phyloP scores from a whole-genome alignment of 2,113 vertebrate species.

The Scolopax mira region DNA sequence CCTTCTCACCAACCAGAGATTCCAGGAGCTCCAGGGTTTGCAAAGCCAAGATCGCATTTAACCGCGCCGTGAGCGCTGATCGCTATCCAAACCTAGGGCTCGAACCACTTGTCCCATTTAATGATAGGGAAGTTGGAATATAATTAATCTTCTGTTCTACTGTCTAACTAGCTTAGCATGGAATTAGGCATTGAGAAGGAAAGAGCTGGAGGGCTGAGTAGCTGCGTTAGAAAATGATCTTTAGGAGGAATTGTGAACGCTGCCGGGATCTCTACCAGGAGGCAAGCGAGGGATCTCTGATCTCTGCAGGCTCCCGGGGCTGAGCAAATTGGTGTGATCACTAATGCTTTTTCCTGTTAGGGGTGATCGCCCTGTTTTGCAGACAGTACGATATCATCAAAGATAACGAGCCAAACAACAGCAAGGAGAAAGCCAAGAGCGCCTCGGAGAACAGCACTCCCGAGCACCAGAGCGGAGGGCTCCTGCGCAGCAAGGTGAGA shows the following conservation, averaged over 20 bases:
- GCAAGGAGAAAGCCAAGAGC: constrained; percentile 97
- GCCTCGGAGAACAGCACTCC: constrained; percentile 95
- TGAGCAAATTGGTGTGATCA: not conserved
- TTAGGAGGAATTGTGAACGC: not conserved
- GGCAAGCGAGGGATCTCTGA: not conserved
- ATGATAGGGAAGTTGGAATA: not conserved
- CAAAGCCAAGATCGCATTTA: not conserved
- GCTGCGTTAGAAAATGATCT: not conserved
- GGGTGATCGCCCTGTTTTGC: constrained; percentile 95
- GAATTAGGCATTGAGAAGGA: not conserved
- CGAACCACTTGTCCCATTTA: not conserved
- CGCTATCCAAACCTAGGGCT: rapidly evolving
- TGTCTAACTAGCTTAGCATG: not conserved
- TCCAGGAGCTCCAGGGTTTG: not conserved
- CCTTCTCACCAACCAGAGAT: not conserved
- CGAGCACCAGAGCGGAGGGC: constrained; percentile 91
- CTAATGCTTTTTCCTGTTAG: constrained; percentile 62
- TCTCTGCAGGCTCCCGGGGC: not conserved
- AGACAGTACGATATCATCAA: constrained; percentile 98
- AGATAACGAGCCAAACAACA: constrained; percentile 97
- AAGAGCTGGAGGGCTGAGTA: not conserved
- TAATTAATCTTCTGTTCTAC: not conserved
- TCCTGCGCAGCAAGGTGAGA: constrained; percentile 92
- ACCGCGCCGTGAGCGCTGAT: not conserved
- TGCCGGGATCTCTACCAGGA: not conserved